A percentile compares a stretch with the other conserved stretches of the same genome.
Conservation (phyloP, 1,140 invertebrate species). For the Drosophila mojavensis region DNA sequence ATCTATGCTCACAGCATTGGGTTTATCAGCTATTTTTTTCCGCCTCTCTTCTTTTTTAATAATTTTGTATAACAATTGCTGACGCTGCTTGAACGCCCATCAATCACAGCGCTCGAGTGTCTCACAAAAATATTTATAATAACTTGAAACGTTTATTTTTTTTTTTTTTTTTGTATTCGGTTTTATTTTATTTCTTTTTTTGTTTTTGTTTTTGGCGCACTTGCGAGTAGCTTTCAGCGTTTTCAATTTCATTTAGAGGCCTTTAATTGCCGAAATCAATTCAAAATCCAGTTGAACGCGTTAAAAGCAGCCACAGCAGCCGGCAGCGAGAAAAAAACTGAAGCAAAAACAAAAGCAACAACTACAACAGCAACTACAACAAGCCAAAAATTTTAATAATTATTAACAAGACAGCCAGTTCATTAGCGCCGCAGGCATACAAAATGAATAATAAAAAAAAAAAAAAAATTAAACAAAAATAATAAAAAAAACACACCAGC, state of each 20-base stretch:
- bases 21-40: background rate
- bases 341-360: constrained; percentile 25
- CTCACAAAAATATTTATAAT: constrained; percentile 74
- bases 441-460: constrained; percentile 11
- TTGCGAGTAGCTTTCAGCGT: constrained; percentile 64
- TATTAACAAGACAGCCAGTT: constrained; percentile 78
- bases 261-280: constrained; percentile 81
- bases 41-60: constrained; percentile 3
- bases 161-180: background rate
- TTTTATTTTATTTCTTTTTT: background rate
- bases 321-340: constrained; percentile 18
- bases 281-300: constrained; percentile 78
- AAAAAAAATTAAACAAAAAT: constrained; percentile 12
- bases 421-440: constrained; percentile 68
- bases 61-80: constrained; percentile 53
- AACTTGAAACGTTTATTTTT: constrained; percentile 52
- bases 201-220: constrained; percentile 44
- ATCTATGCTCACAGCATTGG: background rate
- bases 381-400: constrained; percentile 71
- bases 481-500: background rate
- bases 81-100: constrained; percentile 64
- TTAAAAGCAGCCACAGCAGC: constrained; percentile 74
- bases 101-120: constrained; percentile 70
- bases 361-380: constrained; percentile 20
- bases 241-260: constrained; percentile 78